Evolutionary conservation across 2,113 vertebrate genomes (phyloP).

Genomic region (Sinocyclocheilus rhinocerous): DNA sequence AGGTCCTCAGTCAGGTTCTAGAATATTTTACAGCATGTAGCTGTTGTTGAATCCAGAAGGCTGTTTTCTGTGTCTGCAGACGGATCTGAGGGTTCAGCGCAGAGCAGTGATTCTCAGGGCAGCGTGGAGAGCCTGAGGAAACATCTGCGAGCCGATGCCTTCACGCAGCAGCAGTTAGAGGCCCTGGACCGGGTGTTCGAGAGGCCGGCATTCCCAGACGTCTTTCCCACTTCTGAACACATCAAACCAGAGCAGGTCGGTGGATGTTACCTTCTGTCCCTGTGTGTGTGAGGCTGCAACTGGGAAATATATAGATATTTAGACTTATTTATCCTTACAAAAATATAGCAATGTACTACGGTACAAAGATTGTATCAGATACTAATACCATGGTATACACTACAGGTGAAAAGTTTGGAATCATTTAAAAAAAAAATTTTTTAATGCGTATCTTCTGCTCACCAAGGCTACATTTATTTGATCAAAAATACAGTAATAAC

Average conservation of each 20-base stretch:
- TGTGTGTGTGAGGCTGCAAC: too few species aligned
- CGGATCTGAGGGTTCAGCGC: conserved; percentile 96
- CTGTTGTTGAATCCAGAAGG: conserved; percentile 67
- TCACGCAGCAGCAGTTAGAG: conserved; percentile 99
- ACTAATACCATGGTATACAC: too few species aligned
- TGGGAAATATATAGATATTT: neutral
- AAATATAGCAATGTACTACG: neutral
- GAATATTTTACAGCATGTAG: neutral
- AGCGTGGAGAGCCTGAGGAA: conserved; percentile 99
- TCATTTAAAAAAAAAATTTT: too few species aligned
- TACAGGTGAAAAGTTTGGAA: too few species aligned
- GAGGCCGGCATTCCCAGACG: conserved; percentile 95
- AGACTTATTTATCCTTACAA: neutral
- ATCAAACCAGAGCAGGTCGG: conserved; percentile 98
- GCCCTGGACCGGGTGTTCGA: conserved; percentile 99
- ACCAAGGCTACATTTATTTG: too few species aligned
- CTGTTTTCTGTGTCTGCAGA: conserved; percentile 79
- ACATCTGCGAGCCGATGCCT: conserved; percentile 97
- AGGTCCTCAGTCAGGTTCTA: neutral
- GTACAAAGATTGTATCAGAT: too few species aligned
- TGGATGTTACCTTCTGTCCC: conserved; percentile 73
- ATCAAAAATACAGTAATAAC: too few species aligned
- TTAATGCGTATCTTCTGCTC: too few species aligned
- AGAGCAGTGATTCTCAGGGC: conserved; percentile 98
- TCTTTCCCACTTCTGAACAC: conserved; percentile 95